phyloP scores from a whole-genome alignment of 2,113 vertebrate species.

The Hippocampus comes region DNA sequence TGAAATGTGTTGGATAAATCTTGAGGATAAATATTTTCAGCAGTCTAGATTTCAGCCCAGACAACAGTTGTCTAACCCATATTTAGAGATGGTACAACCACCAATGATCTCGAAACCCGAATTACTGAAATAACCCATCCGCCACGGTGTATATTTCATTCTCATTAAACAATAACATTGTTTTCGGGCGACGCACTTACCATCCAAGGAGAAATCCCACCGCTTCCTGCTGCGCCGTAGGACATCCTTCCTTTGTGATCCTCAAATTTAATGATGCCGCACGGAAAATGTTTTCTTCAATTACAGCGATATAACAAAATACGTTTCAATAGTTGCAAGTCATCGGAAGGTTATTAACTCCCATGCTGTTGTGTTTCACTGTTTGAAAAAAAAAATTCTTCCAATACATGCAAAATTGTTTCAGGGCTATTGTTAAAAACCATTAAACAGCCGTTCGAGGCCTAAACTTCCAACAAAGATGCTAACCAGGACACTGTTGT shows the following conservation, averaged over 20 bases:
- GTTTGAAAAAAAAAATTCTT: neutral
- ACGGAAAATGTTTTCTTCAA: slow-evolving; percentile 27
- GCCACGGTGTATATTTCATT: neutral
- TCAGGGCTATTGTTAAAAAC: slow-evolving; percentile 75
- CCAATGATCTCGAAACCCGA: neutral
- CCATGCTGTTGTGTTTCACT: slow-evolving; percentile 31
- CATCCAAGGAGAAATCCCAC: slow-evolving; percentile 79
- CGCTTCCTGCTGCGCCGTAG: slow-evolving; percentile 82
- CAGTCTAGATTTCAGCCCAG: neutral
- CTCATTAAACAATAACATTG: neutral
- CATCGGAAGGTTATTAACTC: slow-evolving; percentile 8
- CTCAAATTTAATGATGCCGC: slow-evolving; percentile 20
- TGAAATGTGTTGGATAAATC: neutral
- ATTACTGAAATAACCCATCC: neutral
- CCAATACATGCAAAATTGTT: slow-evolving; percentile 41
- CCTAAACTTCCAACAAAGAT: slow-evolving; percentile 70
- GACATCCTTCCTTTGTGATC: slow-evolving; percentile 83
- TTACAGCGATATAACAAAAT: slow-evolving; percentile 31
- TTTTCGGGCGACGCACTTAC: slow-evolving; percentile 65
- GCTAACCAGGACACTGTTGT: slow-evolving; percentile 53
- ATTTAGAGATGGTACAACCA: neutral
- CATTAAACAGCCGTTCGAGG: slow-evolving; percentile 47
- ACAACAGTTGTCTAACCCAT: neutral
- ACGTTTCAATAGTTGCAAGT: slow-evolving; percentile 43
- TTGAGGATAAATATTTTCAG: neutral